Conservation (phyloP, 2,113 vertebrate genomes). For the Poeciliopsis turrubarensis region DNA sequence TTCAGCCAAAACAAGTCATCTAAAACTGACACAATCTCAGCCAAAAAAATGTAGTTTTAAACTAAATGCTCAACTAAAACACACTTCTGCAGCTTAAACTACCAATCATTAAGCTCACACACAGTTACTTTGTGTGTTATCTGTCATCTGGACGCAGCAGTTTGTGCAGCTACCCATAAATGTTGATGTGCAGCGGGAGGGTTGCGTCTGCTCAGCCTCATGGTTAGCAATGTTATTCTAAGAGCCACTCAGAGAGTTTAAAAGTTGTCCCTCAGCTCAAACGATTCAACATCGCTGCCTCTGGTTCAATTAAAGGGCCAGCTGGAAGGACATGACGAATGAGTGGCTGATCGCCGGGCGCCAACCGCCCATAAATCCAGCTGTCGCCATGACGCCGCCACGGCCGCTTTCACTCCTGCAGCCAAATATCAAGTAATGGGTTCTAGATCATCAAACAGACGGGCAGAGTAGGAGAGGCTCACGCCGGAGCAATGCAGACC, state of each 20-base stretch:
- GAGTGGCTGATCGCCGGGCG: constrained; percentile 36
- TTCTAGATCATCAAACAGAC: constrained; percentile 52
- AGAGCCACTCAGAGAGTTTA: constrained; percentile 10
- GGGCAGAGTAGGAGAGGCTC: constrained; percentile 9
- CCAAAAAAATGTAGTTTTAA: neutral
- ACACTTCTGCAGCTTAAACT: neutral
- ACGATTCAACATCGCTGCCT: constrained; percentile 22
- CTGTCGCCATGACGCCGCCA: constrained; percentile 22
- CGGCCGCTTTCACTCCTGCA: constrained; percentile 15
- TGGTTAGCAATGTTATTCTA: constrained; percentile 29
- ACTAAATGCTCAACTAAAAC: neutral
- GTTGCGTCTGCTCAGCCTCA: neutral
- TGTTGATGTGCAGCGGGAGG: constrained; percentile 26
- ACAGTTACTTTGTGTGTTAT: neutral
- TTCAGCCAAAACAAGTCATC: neutral
- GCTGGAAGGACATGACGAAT: constrained; percentile 58
- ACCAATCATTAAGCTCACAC: neutral
- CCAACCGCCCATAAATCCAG: constrained; percentile 51
- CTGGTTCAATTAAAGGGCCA: constrained; percentile 46
- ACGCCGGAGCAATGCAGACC: neutral
- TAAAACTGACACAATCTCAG: neutral
- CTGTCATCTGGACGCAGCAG: constrained; percentile 25
- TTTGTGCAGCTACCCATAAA: neutral
- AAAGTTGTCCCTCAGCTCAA: constrained; percentile 39
- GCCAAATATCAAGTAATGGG: constrained; percentile 50